Conservation (phyloP, 2,797 vertebrate genomes). For the Furcifer pardalis region DNA sequence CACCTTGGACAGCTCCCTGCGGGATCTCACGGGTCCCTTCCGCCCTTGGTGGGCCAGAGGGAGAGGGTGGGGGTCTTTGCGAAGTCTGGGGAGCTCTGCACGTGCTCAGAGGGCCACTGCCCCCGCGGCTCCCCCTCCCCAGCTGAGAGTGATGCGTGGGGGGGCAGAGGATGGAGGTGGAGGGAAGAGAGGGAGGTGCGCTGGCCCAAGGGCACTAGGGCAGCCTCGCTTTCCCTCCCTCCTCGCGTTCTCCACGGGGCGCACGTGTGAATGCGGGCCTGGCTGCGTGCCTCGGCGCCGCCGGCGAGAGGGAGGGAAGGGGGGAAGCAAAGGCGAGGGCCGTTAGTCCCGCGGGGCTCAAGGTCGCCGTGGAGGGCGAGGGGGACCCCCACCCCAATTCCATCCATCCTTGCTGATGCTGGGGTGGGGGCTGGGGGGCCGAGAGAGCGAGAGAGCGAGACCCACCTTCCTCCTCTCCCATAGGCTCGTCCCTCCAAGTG, state of each 20-base stretch:
- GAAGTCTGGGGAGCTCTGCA: neutral
- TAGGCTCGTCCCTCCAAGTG: constrained; percentile 96
- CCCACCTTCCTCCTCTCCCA: constrained; percentile 97
- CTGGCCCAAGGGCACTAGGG: neutral
- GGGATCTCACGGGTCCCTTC: neutral
- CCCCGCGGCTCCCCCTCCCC: neutral
- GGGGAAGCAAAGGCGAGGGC: neutral
- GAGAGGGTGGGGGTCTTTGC: too few relatives aligned
- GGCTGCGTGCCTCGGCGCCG: too few relatives aligned
- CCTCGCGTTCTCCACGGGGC: neutral
- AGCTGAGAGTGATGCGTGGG: too few relatives aligned
- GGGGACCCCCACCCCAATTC: too few relatives aligned
- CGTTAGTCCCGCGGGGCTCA: too few relatives aligned
- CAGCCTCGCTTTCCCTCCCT: too few relatives aligned
- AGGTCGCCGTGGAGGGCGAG: too few relatives aligned
- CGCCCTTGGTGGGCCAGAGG: too few relatives aligned
- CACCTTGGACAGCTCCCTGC: constrained; percentile 28
- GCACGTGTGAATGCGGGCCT: neutral
- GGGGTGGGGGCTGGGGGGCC: too few relatives aligned
- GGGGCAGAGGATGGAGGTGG: neutral
- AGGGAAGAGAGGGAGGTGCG: neutral
- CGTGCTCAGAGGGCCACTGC: neutral
- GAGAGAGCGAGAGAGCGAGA: neutral
- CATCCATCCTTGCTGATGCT: too few relatives aligned
- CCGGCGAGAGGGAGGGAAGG: too few relatives aligned